Evolutionary conservation across 2,797 vertebrate genomes (phyloP), one percentile per base, ranked within the genome.

Genomic region (Enteromius anoplus): DNA sequence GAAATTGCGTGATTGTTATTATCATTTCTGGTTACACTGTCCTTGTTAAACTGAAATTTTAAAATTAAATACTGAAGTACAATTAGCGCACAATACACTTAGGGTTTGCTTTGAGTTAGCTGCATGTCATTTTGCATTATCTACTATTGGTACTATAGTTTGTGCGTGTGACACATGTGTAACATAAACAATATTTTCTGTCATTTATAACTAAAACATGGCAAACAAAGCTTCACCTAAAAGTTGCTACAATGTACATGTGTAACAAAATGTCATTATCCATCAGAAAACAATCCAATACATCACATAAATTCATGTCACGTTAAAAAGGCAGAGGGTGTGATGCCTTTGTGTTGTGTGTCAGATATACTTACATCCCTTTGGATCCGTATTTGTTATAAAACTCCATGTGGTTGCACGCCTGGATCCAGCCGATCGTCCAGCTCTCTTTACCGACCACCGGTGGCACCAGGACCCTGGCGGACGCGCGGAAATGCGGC

Each of bases 401-500:
- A 90, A 99, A 99, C 92, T 99, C 96, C 98, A 99, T 99, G 93
- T 99, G 97, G 92, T 97, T 98, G 89, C 98, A 99, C 0, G 98
- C 98, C 92, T 99, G 98, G 65, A 99, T 99, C 97, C 97, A 99
- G 76, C 98, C 98, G 58, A 99, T 96, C 11, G 96, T 95, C 98
- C 98, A 99, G 9, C 97, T 99, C 93, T 99, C 97, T 84, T 96
- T 97, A 68, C 91, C 93, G 90, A 96, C 91, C 26, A 99, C 92
- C 9, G 97, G 96, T 0, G 97, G 97, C 91, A 99, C 95, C 89
- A 97, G 79, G 40, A 99, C 95, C 37, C 97, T 96, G 2, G 98
- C 98, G 0, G 94, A 95, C 68, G 98, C 98, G 84, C 97, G 94
- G 92, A 99, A 99, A 89, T 99, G 97, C 26, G 98, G 98, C 12